phyloP scores from a whole-genome alignment of 2,797 vertebrate species.

The Coranthus polyacanthus region DNA sequence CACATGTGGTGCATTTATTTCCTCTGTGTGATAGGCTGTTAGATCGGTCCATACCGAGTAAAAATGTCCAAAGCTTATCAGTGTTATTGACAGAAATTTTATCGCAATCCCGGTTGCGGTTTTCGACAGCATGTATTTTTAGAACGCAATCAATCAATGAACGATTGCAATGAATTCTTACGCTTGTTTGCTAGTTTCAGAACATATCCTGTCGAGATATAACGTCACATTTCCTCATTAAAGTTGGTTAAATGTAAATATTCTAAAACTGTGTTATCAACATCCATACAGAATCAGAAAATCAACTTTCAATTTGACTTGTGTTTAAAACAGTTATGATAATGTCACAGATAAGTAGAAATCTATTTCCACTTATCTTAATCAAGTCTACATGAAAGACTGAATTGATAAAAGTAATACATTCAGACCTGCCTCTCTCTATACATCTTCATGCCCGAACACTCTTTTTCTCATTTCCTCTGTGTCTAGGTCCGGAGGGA shows the following conservation, averaged over 20 bases:
- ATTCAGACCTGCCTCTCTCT: constrained; percentile 24
- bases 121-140: too few species aligned
- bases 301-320: constrained; percentile 42
- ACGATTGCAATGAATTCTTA: too few species aligned
- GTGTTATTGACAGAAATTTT: too few species aligned
- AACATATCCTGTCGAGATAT: constrained; percentile 6
- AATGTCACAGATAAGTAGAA: constrained; percentile 33
- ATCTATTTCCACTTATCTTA: constrained; percentile 48
- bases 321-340: constrained; percentile 39
- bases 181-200: neutral
- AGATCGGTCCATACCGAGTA: too few species aligned
- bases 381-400: constrained; percentile 42
- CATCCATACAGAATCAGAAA: constrained; percentile 29
- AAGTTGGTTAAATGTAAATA: constrained; percentile 32
- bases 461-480: constrained; percentile 24
- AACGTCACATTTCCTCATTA: constrained; percentile 41
- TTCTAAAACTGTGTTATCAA: constrained; percentile 15
- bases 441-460: constrained; percentile 4
- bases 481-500: constrained; percentile 94
- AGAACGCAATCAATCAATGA: too few species aligned
- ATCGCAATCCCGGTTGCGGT: too few species aligned
- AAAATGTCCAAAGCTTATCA: too few species aligned
- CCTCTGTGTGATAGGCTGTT: too few species aligned
- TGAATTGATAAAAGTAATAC: constrained; percentile 32
- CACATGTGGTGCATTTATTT: too few species aligned